A percentile compares a stretch with the other conserved stretches of the same genome.
These are phyloP conservation scores for Rallus crepitans DNA, from an alignment of 2,797 vertebrate species.

Conservation along the genomic window DNA sequence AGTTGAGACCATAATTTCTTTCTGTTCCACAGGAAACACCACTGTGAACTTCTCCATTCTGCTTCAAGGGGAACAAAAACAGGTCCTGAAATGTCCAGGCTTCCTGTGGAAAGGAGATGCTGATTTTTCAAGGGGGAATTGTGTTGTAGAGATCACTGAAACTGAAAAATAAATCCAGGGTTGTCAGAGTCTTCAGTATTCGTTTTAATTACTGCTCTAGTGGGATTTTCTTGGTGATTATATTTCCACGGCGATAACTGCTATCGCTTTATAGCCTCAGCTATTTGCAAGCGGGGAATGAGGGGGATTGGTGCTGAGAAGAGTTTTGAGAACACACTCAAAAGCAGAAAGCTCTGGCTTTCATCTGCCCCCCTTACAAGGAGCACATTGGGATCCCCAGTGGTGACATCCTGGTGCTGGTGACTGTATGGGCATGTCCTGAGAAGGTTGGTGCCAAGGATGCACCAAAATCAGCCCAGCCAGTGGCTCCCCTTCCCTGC, in stretches of 20 bases:
- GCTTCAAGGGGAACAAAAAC: background rate
- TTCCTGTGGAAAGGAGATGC: background rate
- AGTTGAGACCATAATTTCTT: background rate
- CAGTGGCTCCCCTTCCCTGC: too few relatives aligned
- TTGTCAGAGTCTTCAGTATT: conserved; percentile 4
- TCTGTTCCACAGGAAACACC: background rate
- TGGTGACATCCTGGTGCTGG: fast-evolving
- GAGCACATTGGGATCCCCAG: fast-evolving
- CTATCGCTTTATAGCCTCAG: background rate
- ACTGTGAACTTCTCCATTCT: background rate
- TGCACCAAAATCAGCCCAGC: fast-evolving
- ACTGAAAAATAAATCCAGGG: background rate
- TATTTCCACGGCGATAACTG: conserved; percentile 18
- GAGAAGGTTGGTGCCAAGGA: fast-evolving
- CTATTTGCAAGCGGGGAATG: background rate
- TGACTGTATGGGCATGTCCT: fast-evolving
- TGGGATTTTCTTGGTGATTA: conserved; percentile 28
- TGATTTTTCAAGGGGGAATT: background rate
- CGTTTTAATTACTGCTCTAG: conserved; percentile 33
- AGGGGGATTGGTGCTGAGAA: fast-evolving
- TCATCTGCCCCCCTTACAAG: fast-evolving
- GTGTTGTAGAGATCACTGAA: background rate
- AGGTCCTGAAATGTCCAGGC: background rate
- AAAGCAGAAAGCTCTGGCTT: background rate
- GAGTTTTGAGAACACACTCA: background rate